Evolutionary conservation across 2,888 invertebrate species (phyloP).

Genomic region (Dynastes tityus): DNA sequence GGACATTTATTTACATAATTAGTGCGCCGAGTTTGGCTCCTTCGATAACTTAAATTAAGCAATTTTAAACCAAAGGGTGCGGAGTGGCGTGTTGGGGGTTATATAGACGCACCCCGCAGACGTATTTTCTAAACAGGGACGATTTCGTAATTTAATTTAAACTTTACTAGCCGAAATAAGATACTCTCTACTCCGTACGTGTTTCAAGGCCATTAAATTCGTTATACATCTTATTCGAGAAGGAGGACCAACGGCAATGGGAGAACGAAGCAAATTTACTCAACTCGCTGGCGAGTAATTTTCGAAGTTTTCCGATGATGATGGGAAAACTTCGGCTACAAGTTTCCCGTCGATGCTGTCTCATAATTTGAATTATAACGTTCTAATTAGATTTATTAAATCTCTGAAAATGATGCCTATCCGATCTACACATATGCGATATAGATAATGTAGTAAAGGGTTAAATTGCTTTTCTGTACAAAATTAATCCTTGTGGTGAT

Average conservation of each 20-base stretch:
- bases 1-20: conserved; percentile 2
- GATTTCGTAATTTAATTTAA: conserved; percentile 12
- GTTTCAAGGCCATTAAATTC: conserved; percentile 19
- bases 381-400: conserved; percentile 2
- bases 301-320: conserved; percentile 11
- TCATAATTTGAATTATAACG: conserved; percentile 4
- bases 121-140: conserved; percentile 2
- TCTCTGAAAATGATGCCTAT: neutral
- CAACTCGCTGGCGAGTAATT: neutral
- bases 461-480: no score
- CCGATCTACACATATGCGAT: no score
- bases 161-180: conserved; percentile 3
- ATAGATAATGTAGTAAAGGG: no score
- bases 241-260: neutral
- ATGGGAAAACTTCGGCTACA: conserved; percentile 17
- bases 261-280: conserved; percentile 7
- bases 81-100: neutral
- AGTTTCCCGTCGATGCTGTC: conserved; percentile 3
- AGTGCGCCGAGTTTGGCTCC: neutral
- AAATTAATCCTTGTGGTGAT: no score
- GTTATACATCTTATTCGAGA: neutral
- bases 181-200: neutral
- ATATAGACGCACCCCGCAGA: neutral
- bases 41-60: conserved; percentile 11
- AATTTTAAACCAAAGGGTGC: conserved; percentile 4